phyloP scores from a whole-genome alignment of 2,113 vertebrate species.

The Hyaena hyaena region DNA sequence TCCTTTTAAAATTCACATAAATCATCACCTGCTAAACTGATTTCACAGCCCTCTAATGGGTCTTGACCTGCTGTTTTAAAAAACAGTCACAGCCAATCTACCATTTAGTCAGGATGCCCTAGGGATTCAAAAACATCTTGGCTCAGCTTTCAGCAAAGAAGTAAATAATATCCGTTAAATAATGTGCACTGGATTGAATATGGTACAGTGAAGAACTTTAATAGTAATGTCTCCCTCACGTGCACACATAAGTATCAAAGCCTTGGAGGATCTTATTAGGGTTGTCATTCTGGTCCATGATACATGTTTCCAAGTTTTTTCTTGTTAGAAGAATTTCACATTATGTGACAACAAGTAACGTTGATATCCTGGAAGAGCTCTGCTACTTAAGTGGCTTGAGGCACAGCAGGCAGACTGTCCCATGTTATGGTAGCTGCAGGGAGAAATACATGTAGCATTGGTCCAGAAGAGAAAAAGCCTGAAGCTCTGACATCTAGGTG shows the following conservation, averaged over 20 bases:
- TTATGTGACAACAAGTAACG: background rate
- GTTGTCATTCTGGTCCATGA: background rate
- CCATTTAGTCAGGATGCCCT: slow-evolving; percentile 24
- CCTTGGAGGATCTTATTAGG: background rate
- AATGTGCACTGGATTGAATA: background rate
- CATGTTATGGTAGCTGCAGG: background rate
- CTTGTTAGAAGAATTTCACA: background rate
- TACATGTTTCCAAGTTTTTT: background rate
- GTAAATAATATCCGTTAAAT: background rate
- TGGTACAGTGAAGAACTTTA: background rate
- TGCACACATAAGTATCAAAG: background rate
- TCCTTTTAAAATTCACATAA: background rate
- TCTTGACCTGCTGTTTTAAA: slow-evolving; percentile 14
- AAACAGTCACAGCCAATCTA: slow-evolving; percentile 31
- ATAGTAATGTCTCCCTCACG: background rate
- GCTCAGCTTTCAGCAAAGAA: background rate
- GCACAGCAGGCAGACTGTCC: background rate
- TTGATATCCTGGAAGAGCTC: background rate
- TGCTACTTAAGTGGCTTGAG: background rate
- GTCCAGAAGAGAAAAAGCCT: background rate
- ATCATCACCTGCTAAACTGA: slow-evolving; percentile 20
- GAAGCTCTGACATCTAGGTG: background rate
- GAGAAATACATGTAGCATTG: background rate
- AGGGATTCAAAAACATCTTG: background rate
- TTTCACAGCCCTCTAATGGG: slow-evolving; percentile 31